phyloP scores from a whole-genome alignment of 2,113 vertebrate genomes.

The Dicrurus megarhynchus region DNA sequence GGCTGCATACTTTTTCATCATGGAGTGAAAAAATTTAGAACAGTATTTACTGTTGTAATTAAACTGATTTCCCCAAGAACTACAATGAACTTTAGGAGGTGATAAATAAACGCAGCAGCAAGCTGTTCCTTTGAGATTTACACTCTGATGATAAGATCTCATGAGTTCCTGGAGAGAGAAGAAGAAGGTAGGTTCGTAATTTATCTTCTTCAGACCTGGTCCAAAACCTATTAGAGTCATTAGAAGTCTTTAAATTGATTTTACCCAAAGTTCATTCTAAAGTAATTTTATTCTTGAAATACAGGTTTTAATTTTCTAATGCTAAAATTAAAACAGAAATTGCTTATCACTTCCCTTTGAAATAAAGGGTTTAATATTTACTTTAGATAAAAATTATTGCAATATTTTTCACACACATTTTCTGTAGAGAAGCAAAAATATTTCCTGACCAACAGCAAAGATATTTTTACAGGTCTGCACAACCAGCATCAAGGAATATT shows the following conservation, averaged over 20 bases:
- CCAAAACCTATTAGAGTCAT: slow-evolving; percentile 16
- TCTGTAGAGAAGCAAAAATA: background rate
- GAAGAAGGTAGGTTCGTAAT: slow-evolving; percentile 7
- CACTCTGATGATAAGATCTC: slow-evolving; percentile 24
- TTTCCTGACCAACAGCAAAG: background rate
- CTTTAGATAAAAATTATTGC: background rate
- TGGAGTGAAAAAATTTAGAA: slow-evolving; percentile 7
- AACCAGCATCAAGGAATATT: background rate
- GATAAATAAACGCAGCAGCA: slow-evolving; percentile 56
- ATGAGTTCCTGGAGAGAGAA: background rate
- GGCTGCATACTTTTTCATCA: slow-evolving; percentile 1
- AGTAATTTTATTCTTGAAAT: slow-evolving; percentile 10
- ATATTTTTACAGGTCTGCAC: background rate
- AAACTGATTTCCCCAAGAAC: slow-evolving; percentile 57
- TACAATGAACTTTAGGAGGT: slow-evolving; percentile 45
- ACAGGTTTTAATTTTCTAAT: slow-evolving; percentile 33
- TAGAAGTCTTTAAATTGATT: slow-evolving; percentile 31
- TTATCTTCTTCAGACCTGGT: slow-evolving; percentile 1
- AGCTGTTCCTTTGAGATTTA: slow-evolving; percentile 58
- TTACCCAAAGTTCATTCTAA: background rate
- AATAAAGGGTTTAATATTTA: background rate
- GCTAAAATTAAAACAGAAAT: slow-evolving; percentile 16
- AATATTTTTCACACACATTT: background rate
- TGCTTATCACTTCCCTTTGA: background rate
- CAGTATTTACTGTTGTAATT: slow-evolving; percentile 54